Base-by-base conservation (phyloP, 2,797 vertebrate genomes). In the Sebastes steindachneri region DNA sequence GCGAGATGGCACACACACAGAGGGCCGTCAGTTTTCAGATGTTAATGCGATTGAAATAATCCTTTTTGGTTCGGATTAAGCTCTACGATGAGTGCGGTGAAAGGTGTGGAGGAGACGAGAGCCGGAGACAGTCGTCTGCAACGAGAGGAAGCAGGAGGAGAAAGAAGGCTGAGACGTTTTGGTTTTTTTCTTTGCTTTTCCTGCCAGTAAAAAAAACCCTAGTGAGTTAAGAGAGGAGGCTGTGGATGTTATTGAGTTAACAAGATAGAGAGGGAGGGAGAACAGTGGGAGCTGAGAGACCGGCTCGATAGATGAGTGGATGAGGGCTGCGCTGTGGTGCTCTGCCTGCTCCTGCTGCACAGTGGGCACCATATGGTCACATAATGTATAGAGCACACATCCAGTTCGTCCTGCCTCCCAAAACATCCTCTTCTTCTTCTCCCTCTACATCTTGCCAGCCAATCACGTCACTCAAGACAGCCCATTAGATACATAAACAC, bases 201-300 rank as follows among this genome's bases (percentile, higher is more conserved):
- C 68, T 62, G 68, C 54, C 70, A 45, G 75, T 37, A 64, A 59
- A 35, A 59, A 23, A 19, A 35, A 23, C 21, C n/a, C n/a, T 41
- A 59, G 64, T 73, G 78, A 86, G 68, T 83, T 83, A 77, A 87
- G 77, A 82, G 83, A 88, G 85, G 77, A 83, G 66, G 73, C 77
- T 84, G 79, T 83, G 88, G 89, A 89, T 91, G 89, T 90, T 90
- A 92, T 88, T 92, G 90, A 91, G 92, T 93, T 93, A 93, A 93
- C 86, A 84, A 92, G 90, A 93, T 81, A 68, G 89, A 88, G 54
- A 62, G 82, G 55, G 87, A 77, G 82, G 79, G 79, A 79, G 78
- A 75, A 53, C 73, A 77, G 80, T 67, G 79, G 70, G 86, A 90
- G 80, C 72, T n/a, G 76, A 84, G 89, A 78, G 83, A 73, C 67